A percentile compares a stretch with the other conserved stretches of the same genome.
phyloP scores from a whole-genome alignment of 2,797 vertebrate genomes.

The Pseudomugil gertrudae region DNA sequence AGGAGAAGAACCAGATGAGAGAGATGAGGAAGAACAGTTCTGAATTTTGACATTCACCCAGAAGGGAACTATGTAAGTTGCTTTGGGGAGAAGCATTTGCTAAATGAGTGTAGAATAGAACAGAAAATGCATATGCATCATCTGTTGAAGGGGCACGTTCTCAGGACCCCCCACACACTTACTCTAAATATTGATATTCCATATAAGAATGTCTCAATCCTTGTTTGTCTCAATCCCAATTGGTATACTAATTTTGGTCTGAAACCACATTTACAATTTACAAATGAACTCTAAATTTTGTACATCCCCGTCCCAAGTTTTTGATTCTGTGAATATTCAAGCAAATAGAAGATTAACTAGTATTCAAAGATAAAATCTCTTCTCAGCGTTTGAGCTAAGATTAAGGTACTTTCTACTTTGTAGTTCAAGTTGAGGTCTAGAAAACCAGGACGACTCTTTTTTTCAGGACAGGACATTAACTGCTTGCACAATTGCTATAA shows the following conservation, averaged over 20 bases:
- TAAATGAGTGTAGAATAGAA: too few species aligned
- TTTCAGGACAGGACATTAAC: background rate
- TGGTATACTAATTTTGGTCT: background rate
- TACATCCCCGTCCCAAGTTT: background rate
- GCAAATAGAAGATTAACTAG: background rate
- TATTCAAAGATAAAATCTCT: background rate
- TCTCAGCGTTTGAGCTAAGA: background rate
- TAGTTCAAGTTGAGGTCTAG: background rate
- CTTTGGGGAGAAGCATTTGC: too few species aligned
- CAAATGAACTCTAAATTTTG: background rate
- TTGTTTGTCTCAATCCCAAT: slow-evolving; percentile 3
- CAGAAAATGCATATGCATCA: slow-evolving; percentile 13
- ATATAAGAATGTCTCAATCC: background rate
- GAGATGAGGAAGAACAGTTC: slow-evolving; percentile 20
- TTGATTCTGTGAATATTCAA: background rate
- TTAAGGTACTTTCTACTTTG: background rate
- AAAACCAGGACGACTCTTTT: background rate
- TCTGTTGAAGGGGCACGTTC: slow-evolving; percentile 32
- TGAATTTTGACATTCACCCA: slow-evolving; percentile 15
- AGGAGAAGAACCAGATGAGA: slow-evolving; percentile 29
- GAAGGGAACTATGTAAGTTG: too few species aligned
- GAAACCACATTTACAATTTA: background rate
- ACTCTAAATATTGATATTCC: slow-evolving; percentile 19
- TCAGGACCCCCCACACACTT: slow-evolving; percentile 16
- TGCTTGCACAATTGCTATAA: background rate